Evolutionary conservation across 1,140 invertebrate species (phyloP), one percentile per base, ranked within the genome.

Genomic region (Hyphantria cunea): DNA sequence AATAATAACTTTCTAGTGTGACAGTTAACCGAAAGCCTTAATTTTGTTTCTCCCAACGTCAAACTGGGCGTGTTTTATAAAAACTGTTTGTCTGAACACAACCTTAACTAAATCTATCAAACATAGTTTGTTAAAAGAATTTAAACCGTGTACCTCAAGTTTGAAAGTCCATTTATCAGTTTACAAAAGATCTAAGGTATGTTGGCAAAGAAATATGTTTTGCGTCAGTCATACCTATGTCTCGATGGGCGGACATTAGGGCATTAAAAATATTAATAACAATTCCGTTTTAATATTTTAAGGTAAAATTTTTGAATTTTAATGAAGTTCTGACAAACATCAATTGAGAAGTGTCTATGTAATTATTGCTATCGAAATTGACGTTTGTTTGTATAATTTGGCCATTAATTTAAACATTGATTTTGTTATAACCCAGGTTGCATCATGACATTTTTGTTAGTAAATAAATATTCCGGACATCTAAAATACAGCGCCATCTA

Each of bases 11-110:
- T 80, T 75, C 72, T 70, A 63, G 58, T 70, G 70, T 75, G 80
- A 82, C 80, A 82, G 78, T 68, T 74, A 78, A 75, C 61, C 73
- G 41, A 72, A 82, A 66, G 72, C 70, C 48, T 68, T 77, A 78
- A 80, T 82, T 80, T 77, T 67, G 52, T 49, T 67, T 68, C 44
- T 32, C 48, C 15, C 60, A 58, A 64, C 68, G 68, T 72, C 76
- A 64, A 65, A 69, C 65, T 52, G 64, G 72, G 72, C 68, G 69
- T 64, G 54, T 68, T 45, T 60, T 53, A 45, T 63, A 70, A 78
- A 78, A 70, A 64, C 55, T 58, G 32, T 11, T 49, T 15, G 9
- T 39, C 11, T 49, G 44, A 31, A 37, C 0, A 25, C 55, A 48
- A 58, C 32, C 33, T 58, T 58, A 58, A n/a, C 17, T 39, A 7